phyloP scores from a whole-genome alignment of 2,888 invertebrate genomes.

The Sminthurinus aureus region DNA sequence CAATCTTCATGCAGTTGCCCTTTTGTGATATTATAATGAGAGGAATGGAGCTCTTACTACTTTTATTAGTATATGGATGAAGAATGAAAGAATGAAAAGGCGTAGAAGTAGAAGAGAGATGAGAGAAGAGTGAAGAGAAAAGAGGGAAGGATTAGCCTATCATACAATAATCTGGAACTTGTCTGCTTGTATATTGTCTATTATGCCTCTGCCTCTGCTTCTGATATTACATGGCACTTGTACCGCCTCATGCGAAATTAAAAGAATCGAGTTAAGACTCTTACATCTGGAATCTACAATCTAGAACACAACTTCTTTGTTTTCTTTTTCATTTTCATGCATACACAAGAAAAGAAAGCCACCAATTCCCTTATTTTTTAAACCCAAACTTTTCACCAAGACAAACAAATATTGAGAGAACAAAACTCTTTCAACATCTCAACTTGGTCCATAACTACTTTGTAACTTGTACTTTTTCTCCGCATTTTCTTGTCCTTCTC shows the following conservation, averaged over 20 bases:
- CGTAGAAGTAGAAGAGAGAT: no score
- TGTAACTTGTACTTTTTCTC: neutral
- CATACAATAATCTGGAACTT: constrained; percentile 14
- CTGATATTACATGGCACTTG: constrained; percentile 38
- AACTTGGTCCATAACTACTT: constrained; percentile 26
- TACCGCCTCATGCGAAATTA: constrained; percentile 28
- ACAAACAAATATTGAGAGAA: constrained; percentile 38
- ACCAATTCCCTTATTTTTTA: constrained; percentile 28
- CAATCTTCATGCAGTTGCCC: neutral
- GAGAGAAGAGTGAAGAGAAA: neutral
- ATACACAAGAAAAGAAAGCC: neutral
- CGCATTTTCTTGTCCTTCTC: neutral
- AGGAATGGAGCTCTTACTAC: no score
- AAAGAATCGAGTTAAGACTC: neutral
- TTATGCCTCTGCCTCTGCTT: no score
- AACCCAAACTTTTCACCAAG: constrained; percentile 41
- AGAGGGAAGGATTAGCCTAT: constrained; percentile 13
- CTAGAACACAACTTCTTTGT: no score
- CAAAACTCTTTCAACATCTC: constrained; percentile 20
- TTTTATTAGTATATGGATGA: no score
- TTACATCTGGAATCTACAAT: no score
- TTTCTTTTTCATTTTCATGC: neutral
- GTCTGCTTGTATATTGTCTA: constrained; percentile 11
- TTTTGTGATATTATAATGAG: neutral
- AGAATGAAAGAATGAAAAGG: no score